Percentiles rank a stretch among this genome's conserved stretches.
These are phyloP conservation scores for Campylomormyrus numenius DNA, from an alignment of 2,113 vertebrate species.

Conservation along the genomic window DNA sequence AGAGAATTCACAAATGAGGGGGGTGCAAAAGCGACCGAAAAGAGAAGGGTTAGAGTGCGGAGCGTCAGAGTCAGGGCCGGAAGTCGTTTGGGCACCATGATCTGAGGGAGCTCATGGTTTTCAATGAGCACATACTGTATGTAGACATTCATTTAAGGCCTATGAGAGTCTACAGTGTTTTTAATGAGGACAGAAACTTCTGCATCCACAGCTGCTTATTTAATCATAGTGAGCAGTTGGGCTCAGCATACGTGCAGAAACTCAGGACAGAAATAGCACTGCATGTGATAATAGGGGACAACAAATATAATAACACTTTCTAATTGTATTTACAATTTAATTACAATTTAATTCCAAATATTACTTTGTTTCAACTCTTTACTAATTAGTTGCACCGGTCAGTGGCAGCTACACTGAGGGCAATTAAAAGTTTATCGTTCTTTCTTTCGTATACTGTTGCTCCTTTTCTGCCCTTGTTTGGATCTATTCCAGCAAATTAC, in stretches of 20 bases:
- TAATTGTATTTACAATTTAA: not conserved
- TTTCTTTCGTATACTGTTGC: not conserved
- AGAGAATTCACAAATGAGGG: not conserved
- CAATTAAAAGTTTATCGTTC: constrained; percentile 6
- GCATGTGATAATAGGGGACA: not conserved
- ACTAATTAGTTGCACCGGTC: not conserved
- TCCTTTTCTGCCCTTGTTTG: not conserved
- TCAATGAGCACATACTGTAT: not conserved
- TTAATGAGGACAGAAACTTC: not conserved
- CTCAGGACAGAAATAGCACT: not conserved
- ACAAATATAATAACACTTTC: not conserved
- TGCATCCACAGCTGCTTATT: not conserved
- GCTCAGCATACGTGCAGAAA: not conserved
- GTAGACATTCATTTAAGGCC: not conserved
- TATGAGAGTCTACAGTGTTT: not conserved
- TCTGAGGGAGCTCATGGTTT: not conserved
- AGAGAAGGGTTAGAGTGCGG: not conserved
- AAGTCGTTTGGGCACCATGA: not conserved
- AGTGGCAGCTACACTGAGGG: not conserved
- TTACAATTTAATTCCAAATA: not conserved
- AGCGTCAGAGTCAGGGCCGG: not conserved
- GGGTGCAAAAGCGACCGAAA: not conserved
- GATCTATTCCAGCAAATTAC: constrained; percentile 17
- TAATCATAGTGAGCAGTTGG: too few relatives aligned
- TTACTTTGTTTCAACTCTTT: not conserved